These are phyloP conservation scores for Echeneis naucrates DNA, from an alignment of 2,797 vertebrate species.

Conservation along the genomic window DNA sequence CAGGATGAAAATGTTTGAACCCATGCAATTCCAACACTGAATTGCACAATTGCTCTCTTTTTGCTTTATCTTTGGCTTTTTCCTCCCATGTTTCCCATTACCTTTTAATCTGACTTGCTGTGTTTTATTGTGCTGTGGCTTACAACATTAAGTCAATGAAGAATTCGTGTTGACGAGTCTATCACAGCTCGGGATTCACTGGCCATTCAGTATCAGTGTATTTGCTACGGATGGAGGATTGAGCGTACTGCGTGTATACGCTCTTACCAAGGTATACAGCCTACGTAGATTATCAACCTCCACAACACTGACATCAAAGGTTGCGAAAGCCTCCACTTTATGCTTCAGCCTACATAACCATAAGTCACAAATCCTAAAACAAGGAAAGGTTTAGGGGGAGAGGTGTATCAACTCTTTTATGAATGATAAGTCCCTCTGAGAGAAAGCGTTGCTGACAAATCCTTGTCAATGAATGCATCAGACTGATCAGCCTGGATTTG, in stretches of 20 bases:
- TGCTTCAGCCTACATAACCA: slow-evolving; percentile 54
- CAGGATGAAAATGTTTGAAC: slow-evolving; percentile 34
- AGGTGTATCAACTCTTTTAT: slow-evolving; percentile 57
- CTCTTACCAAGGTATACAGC: slow-evolving; percentile 49
- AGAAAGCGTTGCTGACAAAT: slow-evolving; percentile 62
- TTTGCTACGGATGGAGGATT: slow-evolving; percentile 46
- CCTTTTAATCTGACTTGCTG: slow-evolving; percentile 44
- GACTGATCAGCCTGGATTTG: slow-evolving; percentile 68
- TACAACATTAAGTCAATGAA: slow-evolving; percentile 33
- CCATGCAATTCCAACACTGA: slow-evolving; percentile 7
- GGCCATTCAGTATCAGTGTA: slow-evolving; percentile 36
- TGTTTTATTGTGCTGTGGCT: slow-evolving; percentile 40
- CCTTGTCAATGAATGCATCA: slow-evolving; percentile 73
- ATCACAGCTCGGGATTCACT: slow-evolving; percentile 21
- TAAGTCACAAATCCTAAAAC: slow-evolving; percentile 78
- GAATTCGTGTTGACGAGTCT: slow-evolving; percentile 51
- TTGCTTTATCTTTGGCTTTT: slow-evolving; percentile 46
- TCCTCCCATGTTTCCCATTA: slow-evolving; percentile 28
- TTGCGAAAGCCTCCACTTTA: slow-evolving; percentile 62
- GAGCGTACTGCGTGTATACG: slow-evolving; percentile 21
- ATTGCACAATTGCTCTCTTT: slow-evolving; percentile 18
- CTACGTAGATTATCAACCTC: slow-evolving; percentile 77
- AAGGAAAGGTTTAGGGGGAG: slow-evolving; percentile 68
- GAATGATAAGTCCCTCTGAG: slow-evolving; percentile 64
- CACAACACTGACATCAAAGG: slow-evolving; percentile 71